Conservation (phyloP, 2,888 invertebrate species). For the Thera obeliscata region DNA sequence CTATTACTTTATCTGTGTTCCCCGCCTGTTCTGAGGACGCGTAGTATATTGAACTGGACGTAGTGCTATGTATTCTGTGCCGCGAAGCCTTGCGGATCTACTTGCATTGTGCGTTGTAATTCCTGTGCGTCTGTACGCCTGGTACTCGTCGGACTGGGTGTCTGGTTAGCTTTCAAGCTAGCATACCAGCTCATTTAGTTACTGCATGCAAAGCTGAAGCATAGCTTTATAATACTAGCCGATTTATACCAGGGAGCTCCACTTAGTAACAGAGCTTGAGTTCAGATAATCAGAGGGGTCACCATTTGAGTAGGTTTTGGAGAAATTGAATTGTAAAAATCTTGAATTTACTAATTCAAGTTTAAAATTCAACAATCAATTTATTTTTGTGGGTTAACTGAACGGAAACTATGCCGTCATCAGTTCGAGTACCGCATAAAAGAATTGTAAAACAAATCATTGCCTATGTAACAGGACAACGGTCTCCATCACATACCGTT, state of each 20-base stretch:
- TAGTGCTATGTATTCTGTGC: conserved; percentile 24
- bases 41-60: conserved; percentile 62
- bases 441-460: conserved; percentile 20
- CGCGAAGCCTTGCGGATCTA: conserved; percentile 22
- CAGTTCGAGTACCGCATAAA: not conserved
- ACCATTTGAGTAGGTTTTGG: not conserved
- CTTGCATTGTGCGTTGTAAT: conserved; percentile 45
- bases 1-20: conserved; percentile 5
- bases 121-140: conserved; percentile 41
- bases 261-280: not conserved
- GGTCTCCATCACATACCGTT: conserved; percentile 21
- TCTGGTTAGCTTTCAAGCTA: conserved; percentile 2
- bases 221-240: not conserved
- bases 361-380: not conserved
- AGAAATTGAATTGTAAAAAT: not conserved
- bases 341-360: not conserved
- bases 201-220: not conserved
- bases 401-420: not conserved
- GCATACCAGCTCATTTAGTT: not conserved
- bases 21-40: conserved; percentile 54
- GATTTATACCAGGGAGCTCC: not conserved
- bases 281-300: no score
- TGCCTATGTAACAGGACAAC: conserved; percentile 23
- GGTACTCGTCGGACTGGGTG: conserved; percentile 26
- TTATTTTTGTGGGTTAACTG: not conserved